Conservation (phyloP, 2,888 invertebrate genomes). For the Tetragonisca angustula region DNA sequence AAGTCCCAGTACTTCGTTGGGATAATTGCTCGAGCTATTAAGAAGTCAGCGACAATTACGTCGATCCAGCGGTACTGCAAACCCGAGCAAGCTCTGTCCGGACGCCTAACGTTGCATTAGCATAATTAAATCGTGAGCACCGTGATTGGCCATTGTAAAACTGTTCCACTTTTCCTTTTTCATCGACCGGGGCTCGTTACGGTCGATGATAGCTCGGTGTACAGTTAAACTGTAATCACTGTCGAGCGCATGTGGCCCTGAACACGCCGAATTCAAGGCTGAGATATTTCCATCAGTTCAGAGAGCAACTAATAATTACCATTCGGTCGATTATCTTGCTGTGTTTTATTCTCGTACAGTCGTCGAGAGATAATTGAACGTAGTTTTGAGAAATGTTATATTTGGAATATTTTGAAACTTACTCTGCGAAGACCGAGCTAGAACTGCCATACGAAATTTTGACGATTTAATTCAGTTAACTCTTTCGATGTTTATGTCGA, state of each 20-base stretch:
- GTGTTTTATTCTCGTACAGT: neutral
- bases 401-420: neutral
- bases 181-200: neutral
- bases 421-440: too few species aligned
- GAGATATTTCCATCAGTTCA: neutral
- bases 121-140: conserved; percentile 68
- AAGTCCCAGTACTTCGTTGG: conserved; percentile 32
- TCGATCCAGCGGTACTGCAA: conserved; percentile 46
- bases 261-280: conserved; percentile 2
- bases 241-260: neutral
- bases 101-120: conserved; percentile 63
- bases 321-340: neutral
- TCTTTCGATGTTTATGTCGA: too few species aligned
- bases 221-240: conserved; percentile 1
- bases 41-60: conserved; percentile 67
- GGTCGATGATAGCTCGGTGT: conserved; percentile 2
- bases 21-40: conserved; percentile 66
- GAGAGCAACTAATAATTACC: neutral
- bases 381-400: neutral
- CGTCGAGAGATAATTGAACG: neutral
- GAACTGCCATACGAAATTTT: neutral
- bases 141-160: conserved; percentile 68
- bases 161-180: conserved; percentile 10
- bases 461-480: too few species aligned
- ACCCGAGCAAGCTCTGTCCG: conserved; percentile 26